These are phyloP conservation scores for Magallana angulata DNA, from an alignment of 1,140 invertebrate species.

Conservation along the genomic window DNA sequence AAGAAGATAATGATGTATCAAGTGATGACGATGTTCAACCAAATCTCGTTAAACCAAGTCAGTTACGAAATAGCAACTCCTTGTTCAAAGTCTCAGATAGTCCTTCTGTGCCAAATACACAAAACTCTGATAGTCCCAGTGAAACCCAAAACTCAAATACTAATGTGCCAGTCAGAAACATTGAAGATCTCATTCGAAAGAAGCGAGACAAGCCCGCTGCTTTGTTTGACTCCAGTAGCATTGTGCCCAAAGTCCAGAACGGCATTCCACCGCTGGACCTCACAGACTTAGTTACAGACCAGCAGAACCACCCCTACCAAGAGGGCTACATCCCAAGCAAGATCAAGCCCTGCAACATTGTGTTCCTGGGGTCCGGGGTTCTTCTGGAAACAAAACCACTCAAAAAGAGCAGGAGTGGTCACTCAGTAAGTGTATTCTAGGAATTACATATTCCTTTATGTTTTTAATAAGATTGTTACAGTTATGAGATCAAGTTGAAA, in stretches of 20 bases:
- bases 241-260: constrained; percentile 51
- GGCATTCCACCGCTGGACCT: constrained; percentile 52
- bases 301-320: constrained; percentile 62
- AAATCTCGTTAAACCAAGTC: constrained; percentile 55
- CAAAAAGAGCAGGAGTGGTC: constrained; percentile 62
- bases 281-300: constrained; percentile 46
- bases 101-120: constrained; percentile 58
- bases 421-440: background rate
- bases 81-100: constrained; percentile 56
- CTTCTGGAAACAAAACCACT: constrained; percentile 62
- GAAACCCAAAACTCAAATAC: constrained; percentile 43
- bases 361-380: constrained; percentile 70
- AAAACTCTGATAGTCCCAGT: background rate
- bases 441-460: too few species aligned
- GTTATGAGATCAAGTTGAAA: too few species aligned
- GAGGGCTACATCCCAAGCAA: constrained; percentile 70
- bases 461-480: too few species aligned
- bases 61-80: constrained; percentile 45
- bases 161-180: constrained; percentile 53
- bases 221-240: constrained; percentile 65
- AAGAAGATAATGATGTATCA: constrained; percentile 27
- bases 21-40: constrained; percentile 46
- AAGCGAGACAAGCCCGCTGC: constrained; percentile 55
- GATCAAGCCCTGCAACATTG: constrained; percentile 71
- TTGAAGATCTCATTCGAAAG: constrained; percentile 60